Percentiles rank a stretch among this genome's conserved stretches.
Evolutionary conservation across 2,888 invertebrate species (phyloP).

Genomic region (Omphaloscelis lunosa): DNA sequence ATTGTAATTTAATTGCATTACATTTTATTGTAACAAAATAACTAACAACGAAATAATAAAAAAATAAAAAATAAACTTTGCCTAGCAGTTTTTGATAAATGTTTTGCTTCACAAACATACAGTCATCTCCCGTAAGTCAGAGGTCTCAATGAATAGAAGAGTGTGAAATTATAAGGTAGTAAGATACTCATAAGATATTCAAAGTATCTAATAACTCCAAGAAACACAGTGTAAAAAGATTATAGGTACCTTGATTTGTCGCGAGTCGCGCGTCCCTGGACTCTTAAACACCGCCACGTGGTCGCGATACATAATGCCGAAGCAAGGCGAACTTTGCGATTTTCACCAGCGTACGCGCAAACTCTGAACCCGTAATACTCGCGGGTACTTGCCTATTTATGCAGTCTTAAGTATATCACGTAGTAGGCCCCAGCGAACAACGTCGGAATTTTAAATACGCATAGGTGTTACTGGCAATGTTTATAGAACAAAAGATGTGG

Average conservation of each 20-base stretch:
- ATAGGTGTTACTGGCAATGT: constrained; percentile 84
- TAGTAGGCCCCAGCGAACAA: constrained; percentile 82
- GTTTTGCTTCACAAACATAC: neutral
- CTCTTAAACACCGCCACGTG: constrained; percentile 74
- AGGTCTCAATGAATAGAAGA: neutral
- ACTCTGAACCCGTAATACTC: constrained; percentile 76
- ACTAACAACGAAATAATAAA: neutral
- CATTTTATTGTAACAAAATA: neutral
- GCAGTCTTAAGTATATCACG: constrained; percentile 88
- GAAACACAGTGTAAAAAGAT: constrained; percentile 21
- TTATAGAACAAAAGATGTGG: constrained; percentile 80
- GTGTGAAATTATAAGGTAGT: neutral
- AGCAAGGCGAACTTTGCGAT: constrained; percentile 63
- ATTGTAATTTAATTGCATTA: neutral
- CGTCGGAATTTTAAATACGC: constrained; percentile 87
- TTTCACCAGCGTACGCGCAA: constrained; percentile 74
- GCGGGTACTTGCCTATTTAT: constrained; percentile 78
- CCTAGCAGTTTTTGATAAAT: neutral
- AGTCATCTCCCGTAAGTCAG: neutral
- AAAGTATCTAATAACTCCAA: constrained; percentile 12
- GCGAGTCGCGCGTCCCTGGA: constrained; percentile 63
- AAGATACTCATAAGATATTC: constrained; percentile 6
- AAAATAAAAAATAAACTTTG: neutral
- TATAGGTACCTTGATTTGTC: constrained; percentile 43
- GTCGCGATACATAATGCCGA: constrained; percentile 62